These are phyloP conservation scores for Lithosia quadra DNA, from an alignment of 2,888 invertebrate genomes.

Conservation along the genomic window DNA sequence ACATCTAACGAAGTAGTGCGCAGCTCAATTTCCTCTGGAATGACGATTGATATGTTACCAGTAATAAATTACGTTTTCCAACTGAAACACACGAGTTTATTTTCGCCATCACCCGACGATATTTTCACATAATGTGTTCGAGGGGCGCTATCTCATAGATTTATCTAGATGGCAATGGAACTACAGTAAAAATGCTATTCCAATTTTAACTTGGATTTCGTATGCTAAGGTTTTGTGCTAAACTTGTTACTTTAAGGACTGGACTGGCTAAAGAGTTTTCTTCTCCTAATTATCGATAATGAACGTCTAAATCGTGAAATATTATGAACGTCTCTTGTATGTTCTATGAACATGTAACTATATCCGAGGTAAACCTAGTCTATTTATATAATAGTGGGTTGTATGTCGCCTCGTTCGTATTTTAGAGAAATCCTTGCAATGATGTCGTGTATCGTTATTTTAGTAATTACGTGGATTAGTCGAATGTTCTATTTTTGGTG, in stretches of 20 bases:
- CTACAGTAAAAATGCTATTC: conserved; percentile 54
- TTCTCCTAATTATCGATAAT: too few species aligned
- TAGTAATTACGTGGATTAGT: too few species aligned
- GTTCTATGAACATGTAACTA: too few species aligned
- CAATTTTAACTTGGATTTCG: conserved; percentile 33
- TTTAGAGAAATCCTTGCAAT: too few species aligned
- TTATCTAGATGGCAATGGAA: conserved; percentile 69
- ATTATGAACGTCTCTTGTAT: too few species aligned
- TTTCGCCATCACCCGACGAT: conserved; percentile 68
- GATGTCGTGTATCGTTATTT: too few species aligned
- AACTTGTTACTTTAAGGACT: background rate
- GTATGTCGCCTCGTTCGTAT: too few species aligned
- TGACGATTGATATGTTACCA: conserved; percentile 60
- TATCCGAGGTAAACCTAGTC: too few species aligned
- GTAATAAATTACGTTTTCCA: conserved; percentile 58
- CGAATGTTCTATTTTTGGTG: too few species aligned
- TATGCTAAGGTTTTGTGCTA: background rate
- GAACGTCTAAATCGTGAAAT: too few species aligned
- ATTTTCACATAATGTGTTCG: conserved; percentile 74
- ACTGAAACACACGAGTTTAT: conserved; percentile 68
- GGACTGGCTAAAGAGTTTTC: background rate
- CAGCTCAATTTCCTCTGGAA: conserved; percentile 52
- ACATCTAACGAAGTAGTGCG: conserved; percentile 28
- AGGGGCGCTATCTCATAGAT: conserved; percentile 71
- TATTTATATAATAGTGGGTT: too few species aligned